phyloP scores from a whole-genome alignment of 2,888 invertebrate genomes.

The Cerastoderma edule region DNA sequence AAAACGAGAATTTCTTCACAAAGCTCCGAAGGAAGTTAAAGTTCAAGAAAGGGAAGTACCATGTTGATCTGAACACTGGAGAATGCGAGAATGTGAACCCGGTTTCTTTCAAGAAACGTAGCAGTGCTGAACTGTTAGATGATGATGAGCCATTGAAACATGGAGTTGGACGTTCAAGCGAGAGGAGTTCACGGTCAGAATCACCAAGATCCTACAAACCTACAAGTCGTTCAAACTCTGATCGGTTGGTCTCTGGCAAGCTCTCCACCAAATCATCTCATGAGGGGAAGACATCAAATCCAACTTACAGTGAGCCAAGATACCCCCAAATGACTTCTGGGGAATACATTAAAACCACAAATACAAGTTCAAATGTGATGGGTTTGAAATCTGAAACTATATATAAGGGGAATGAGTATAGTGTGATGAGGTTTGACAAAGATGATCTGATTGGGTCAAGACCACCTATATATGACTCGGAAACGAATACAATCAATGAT shows the following conservation, averaged over 20 bases:
- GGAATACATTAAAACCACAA: not conserved
- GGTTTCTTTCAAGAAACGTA: conserved; percentile 52
- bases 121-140: conserved; percentile 37
- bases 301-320: not conserved
- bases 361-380: not conserved
- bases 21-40: conserved; percentile 48
- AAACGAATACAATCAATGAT: conserved; percentile 11
- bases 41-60: conserved; percentile 48
- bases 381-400: not conserved
- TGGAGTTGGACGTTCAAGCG: conserved; percentile 20
- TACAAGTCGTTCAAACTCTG: conserved; percentile 30
- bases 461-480: conserved; percentile 21
- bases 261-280: conserved; percentile 1
- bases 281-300: conserved; percentile 21
- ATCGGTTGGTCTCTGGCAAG: conserved; percentile 12
- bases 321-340: conserved; percentile 16
- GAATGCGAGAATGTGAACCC: conserved; percentile 53
- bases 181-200: conserved; percentile 23
- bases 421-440: conserved; percentile 46
- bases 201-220: conserved; percentile 37
- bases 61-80: conserved; percentile 53
- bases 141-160: conserved; percentile 34
- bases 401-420: conserved; percentile 48
- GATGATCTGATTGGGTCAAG: conserved; percentile 29
- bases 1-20: conserved; percentile 46